Base-by-base conservation (phyloP, 2,888 invertebrate genomes). In the Chloroclysta siterata region DNA sequence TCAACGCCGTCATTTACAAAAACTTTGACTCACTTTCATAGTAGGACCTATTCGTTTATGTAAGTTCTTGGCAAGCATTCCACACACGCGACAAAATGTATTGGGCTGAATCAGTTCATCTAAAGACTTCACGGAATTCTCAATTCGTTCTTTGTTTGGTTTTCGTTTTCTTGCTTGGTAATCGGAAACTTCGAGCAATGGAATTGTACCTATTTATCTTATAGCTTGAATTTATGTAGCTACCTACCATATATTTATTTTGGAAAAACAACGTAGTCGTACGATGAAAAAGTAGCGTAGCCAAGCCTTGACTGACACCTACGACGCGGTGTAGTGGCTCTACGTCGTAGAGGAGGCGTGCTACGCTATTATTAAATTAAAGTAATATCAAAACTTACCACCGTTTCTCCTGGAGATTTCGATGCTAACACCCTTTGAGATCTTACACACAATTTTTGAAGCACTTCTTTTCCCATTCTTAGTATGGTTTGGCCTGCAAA, bases 351-450 rank as follows among this genome's bases (percentile, higher is more conserved):
- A 44, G 22, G 28, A 5, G 13, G n/a, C n/a, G 41, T 41, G 22
- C 22, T 22, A 22, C 22, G 22, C 22, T 3, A 22, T 22, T 2
- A 17, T 13, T 10, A 11, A 36, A 36, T 36, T 8, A 6, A 36
- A 36, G 36, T 36, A 36, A 5, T 36, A 15, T 17, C 7, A 22
- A 22, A 53, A 61, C 72, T 65, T 54, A 72, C 72, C 68, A 44
- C 63, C 69, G 13, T 65, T 60, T 28, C 42, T 63, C 15, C 60
- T 60, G 53, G 60, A 69, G 42, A 72, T 65, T 62, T 68, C 62
- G n/a, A 72, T 58, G 10, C 53, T 61, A n/a, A 65, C 5, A 28
- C 62, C 42, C 13, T 63, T 60, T 39, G 59, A 58, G 0, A 70
- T 63, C 33, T 62, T 22, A 41, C 69, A 72, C 8, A 54, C 56